Conservation (phyloP, 2,113 vertebrate species). For the Calonectris borealis region DNA sequence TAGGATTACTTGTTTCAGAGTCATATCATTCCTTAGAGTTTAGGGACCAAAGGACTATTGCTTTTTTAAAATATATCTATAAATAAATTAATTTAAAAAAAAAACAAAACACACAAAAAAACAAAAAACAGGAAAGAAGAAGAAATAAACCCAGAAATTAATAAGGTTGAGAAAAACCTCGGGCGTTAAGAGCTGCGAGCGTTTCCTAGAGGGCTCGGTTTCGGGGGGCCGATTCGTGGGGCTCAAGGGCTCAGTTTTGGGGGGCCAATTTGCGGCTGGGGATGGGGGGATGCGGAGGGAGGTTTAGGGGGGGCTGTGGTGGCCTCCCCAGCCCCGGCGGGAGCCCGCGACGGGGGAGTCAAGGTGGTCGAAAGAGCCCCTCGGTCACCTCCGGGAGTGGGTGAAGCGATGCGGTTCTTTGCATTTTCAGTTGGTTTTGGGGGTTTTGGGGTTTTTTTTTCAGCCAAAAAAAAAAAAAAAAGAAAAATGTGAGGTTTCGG, state of each 20-base stretch:
- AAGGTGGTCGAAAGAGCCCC: neutral
- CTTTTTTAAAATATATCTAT: no score
- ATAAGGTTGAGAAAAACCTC: neutral
- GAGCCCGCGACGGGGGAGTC: no score
- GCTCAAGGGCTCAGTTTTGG: neutral
- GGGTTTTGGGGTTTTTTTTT: neutral
- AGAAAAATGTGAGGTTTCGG: slow-evolving; percentile 27
- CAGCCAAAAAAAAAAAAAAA: neutral
- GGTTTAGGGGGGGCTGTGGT: neutral
- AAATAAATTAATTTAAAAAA: no score
- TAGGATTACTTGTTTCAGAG: slow-evolving; percentile 71
- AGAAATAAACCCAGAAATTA: neutral
- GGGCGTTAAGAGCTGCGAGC: neutral
- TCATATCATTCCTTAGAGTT: no score
- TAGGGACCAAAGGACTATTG: no score
- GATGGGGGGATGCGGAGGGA: neutral
- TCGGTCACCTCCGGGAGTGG: neutral
- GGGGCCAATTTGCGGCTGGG: neutral
- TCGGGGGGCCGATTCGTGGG: neutral
- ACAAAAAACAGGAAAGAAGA: neutral
- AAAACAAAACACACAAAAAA: no score
- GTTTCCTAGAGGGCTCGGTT: neutral
- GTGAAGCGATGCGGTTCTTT: neutral
- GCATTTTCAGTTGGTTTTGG: neutral
- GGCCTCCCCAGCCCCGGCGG: neutral